Base-by-base conservation (phyloP, 2,113 vertebrate species). In the Arenaria interpres region DNA sequence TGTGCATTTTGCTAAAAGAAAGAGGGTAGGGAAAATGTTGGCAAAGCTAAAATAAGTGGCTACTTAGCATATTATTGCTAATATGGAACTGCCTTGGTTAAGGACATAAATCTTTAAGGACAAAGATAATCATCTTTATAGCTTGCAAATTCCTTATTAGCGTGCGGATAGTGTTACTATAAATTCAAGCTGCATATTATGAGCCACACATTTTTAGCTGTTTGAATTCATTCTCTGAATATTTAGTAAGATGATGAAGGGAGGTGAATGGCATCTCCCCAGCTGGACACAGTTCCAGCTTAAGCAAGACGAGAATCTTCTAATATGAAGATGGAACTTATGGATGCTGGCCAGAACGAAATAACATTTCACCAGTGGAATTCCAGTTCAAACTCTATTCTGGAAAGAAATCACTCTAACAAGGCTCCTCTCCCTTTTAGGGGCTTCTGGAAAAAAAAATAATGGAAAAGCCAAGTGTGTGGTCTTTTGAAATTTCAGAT, bases 241-340 rank as follows among this genome's bases (percentile, higher is more conserved):
- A 97, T 97, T 98, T 86, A 73, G 97, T 84, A 95, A 97, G 90
- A 96, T 69, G 93, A 96, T 95, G 88, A 95, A 76, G 59, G 93
- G 92, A 90, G 73, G 57, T 82, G 68, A 64, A 92, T 96, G 98
- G 98, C 93, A n/a, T 37, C 62, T 95, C 78, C 96, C 97, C 98
- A 98, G 56, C 79, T 98, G 98, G 97, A 98, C 66, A 39, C 57
- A 62, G 78, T 96, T 97, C 35, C 92, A 96, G 60, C 53, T 97
- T 96, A 97, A 96, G 93, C 93, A 89, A 95, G 94, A 97, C 16
- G 97, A 98, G 98, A 98, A 98, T 98, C 95, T 97, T 96, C 95
- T 96, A 97, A 96, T 97, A 95, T 97, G 98, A 98, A 98, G 98
- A 98, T 98, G 98, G 98, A 97, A 97, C 97, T 95, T 80, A 74